Evolutionary conservation across 2,113 vertebrate species (phyloP), one percentile per base, ranked within the genome.

Genomic region (Oophaga pumilio): DNA sequence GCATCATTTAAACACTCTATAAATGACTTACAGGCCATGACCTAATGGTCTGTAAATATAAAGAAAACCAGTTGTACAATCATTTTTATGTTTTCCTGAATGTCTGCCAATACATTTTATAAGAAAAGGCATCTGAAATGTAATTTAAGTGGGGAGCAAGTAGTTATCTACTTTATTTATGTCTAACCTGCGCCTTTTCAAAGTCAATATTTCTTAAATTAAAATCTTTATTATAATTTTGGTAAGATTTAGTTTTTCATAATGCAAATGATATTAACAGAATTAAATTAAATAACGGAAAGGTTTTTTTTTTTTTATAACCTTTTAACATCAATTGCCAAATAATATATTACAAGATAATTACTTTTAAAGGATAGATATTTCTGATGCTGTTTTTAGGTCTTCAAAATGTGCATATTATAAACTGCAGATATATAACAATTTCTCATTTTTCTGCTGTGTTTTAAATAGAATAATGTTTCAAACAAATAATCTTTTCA

Each of bases 1-100:
- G 14, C 77, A 85, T 76, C 73, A 85, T 76, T 85, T 85, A 85
- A 76, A 77, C 71, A 85, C 57, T 85, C 57, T 77, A 76, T 85
- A 76, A 85, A 85, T 77, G 84, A 77, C 84, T 76, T 77, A 62
- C 73, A 76, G 57, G 84, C 26, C 73, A 85, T 85, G 57, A 77
- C 71, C 84, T 76, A 76, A 85, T 76, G 84, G 18, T 85, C 50
- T 76, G 24, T 53, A 68, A 49, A 22, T 68, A 85, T 74, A 74
- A 85, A 74, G 15, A 76, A 74, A 12, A 77, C 33, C 8, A 76
- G 71, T 76, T 26, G 28, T 52, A 26, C 57, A 85, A 69, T 85
- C 73, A 85, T 85, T 85, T 76, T 62, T 82, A 82, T 85, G 83
- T 85, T 85, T 85, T 53, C 24, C 66, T 74, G 69, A 85, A 57